A percentile compares a stretch with the other conserved stretches of the same genome.
phyloP scores from a whole-genome alignment of 1,140 invertebrate species.

The Macrobrachium nipponense region DNA sequence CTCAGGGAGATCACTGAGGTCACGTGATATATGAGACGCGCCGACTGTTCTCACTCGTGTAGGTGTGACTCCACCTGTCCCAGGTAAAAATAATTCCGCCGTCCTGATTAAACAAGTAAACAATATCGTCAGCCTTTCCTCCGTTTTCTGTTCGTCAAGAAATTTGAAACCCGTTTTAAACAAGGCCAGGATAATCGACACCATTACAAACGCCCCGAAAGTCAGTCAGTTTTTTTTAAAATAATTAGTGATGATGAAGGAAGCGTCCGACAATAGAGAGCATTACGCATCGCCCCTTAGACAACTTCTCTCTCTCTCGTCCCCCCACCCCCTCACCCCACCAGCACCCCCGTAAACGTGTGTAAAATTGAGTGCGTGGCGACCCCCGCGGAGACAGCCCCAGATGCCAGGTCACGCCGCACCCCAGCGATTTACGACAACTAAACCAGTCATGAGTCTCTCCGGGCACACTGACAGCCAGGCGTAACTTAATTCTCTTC shows the following conservation, averaged over 20 bases:
- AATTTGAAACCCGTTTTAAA: background rate
- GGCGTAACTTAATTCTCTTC: no score
- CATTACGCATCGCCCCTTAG: background rate
- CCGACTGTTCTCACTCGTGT: background rate
- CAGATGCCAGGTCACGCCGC: conserved; percentile 8
- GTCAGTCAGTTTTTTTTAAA: no score
- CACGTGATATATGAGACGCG: conserved; percentile 40
- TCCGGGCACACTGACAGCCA: no score
- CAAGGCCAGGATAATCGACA: no score
- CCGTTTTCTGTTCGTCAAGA: background rate
- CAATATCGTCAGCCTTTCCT: no score
- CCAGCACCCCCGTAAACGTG: conserved; percentile 6
- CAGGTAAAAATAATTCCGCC: background rate
- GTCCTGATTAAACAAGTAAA: background rate
- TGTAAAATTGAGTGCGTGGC: background rate
- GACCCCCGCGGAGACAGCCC: background rate
- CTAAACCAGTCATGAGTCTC: background rate
- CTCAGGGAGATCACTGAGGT: conserved; percentile 36
- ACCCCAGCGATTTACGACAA: conserved; percentile 6
- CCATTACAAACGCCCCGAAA: no score
- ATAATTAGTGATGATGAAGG: no score
- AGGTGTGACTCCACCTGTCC: background rate
- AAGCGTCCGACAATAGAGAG: no score
- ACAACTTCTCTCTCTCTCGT: background rate
- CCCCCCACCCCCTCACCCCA: background rate